These are phyloP conservation scores for Casuarius casuarius DNA, from an alignment of 2,113 vertebrate genomes.

Conservation along the genomic window DNA sequence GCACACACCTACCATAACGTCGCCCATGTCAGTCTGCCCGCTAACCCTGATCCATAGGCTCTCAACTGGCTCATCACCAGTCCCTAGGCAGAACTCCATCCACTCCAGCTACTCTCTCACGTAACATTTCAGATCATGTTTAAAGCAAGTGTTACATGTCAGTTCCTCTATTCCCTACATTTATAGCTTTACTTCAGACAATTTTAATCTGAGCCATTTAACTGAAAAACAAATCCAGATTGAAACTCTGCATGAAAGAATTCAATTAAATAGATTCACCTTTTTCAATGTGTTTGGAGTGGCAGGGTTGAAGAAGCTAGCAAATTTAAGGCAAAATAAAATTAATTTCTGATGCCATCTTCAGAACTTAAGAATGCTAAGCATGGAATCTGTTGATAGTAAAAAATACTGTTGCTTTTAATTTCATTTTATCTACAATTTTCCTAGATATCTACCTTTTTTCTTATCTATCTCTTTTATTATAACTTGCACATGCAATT, in stretches of 20 bases:
- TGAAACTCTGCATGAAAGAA: slow-evolving; percentile 7
- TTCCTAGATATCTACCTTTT: background rate
- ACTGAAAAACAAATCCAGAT: slow-evolving; percentile 29
- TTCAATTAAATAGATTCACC: slow-evolving; percentile 34
- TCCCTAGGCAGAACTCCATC: background rate
- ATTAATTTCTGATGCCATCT: background rate
- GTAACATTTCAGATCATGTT: background rate
- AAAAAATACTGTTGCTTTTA: background rate
- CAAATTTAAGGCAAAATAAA: background rate
- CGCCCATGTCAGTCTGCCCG: accelerated
- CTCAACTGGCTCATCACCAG: background rate
- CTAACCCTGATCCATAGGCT: background rate
- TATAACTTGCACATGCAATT: background rate
- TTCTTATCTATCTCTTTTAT: background rate
- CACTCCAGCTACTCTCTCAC: background rate
- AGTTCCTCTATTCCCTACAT: background rate
- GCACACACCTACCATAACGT: background rate
- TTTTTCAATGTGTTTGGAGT: background rate
- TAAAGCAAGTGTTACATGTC: background rate
- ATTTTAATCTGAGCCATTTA: background rate
- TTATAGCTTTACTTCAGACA: background rate
- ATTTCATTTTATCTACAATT: background rate
- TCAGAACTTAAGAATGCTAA: background rate
- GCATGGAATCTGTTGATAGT: background rate
- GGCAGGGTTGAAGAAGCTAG: background rate